phyloP scores from a whole-genome alignment of 2,797 vertebrate species.

The Lates japonicus region DNA sequence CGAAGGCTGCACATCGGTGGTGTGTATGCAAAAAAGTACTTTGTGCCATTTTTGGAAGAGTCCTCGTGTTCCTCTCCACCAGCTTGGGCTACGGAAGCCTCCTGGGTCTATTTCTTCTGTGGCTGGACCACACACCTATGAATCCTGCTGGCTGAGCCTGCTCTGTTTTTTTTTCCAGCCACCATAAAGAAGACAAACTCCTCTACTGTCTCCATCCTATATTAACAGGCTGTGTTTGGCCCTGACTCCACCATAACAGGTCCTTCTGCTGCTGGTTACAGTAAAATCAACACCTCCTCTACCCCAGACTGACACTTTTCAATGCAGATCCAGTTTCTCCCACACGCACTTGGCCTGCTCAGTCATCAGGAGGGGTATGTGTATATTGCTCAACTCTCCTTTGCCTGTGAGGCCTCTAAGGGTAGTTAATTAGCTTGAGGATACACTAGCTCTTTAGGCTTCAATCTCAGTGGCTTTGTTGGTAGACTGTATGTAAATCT shows the following conservation, averaged over 20 bases:
- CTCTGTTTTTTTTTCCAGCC: constrained; percentile 75
- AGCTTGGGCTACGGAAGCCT: constrained; percentile 76
- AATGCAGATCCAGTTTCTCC: constrained; percentile 71
- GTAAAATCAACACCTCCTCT: constrained; percentile 78
- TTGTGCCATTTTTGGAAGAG: constrained; percentile 77
- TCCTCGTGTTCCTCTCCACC: constrained; percentile 76
- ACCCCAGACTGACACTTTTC: constrained; percentile 70
- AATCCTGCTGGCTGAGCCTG: constrained; percentile 75
- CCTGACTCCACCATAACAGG: constrained; percentile 51
- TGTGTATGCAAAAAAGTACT: constrained; percentile 68
- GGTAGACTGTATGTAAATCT: not conserved
- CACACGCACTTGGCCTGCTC: constrained; percentile 32
- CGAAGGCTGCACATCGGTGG: constrained; percentile 72
- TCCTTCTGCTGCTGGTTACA: constrained; percentile 74
- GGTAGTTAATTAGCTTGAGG: constrained; percentile 13
- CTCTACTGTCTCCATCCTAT: constrained; percentile 70
- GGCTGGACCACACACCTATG: constrained; percentile 66
- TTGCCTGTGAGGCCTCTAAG: constrained; percentile 5
- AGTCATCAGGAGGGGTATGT: constrained; percentile 54
- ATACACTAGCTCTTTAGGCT: constrained; percentile 15
- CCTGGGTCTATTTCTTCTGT: constrained; percentile 72
- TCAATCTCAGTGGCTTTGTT: constrained; percentile 7
- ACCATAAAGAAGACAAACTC: constrained; percentile 79
- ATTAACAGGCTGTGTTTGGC: constrained; percentile 77
- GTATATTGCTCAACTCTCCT: constrained; percentile 26